Base-by-base conservation (phyloP, 2,888 invertebrate genomes). In the Idaea dimidiata region DNA sequence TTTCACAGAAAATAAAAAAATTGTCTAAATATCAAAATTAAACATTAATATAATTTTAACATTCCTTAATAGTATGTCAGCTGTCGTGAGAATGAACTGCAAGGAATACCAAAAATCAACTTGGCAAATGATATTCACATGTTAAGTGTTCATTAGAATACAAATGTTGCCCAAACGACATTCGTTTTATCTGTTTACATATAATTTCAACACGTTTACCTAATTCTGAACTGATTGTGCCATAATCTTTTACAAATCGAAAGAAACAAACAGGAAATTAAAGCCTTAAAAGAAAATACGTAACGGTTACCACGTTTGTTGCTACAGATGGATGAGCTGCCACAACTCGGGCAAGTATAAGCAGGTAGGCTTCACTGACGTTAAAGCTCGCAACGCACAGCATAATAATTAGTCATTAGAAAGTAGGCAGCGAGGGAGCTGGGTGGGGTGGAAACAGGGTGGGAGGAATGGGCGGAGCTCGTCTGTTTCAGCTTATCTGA, bases 361-460 rank as follows among this genome's bases (percentile, higher is more conserved):
- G 82, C 83, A 82, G 81, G 84, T 85, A 84, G 83, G 82, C 80
- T 72, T 80, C 72, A 76, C 87, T 86, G 87, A 89, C 86, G 88
- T 84, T 88, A 85, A 90, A 88, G 89, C 90, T 90, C 82, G 87
- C 82, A 91, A 90, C 90, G 91, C 90, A 91, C 89, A 90, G 91
- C 91, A 92, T 92, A 92, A 92, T 92, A 92, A 91, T 92, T 92
- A 92, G 92, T 92, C 92, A 92, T 92, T 92, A 92, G 92, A 91
- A 91, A 91, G 91, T 91, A 90, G 91, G 89, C 83, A 90, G 88
- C 79, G 78, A 81, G 83, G 84, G 84, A 76, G 80, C 74, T 72
- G 74, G 72, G 77, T 72, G 74, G 72, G 77, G 81, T 74, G 69
- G 77, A 73, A 78, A 81, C 79, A 77, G 78, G 77, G 77, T 66